A percentile compares a stretch with the other conserved stretches of the same genome.
These are phyloP conservation scores for Conus betulinus DNA, from an alignment of 1,140 invertebrate genomes.

Conservation along the genomic window DNA sequence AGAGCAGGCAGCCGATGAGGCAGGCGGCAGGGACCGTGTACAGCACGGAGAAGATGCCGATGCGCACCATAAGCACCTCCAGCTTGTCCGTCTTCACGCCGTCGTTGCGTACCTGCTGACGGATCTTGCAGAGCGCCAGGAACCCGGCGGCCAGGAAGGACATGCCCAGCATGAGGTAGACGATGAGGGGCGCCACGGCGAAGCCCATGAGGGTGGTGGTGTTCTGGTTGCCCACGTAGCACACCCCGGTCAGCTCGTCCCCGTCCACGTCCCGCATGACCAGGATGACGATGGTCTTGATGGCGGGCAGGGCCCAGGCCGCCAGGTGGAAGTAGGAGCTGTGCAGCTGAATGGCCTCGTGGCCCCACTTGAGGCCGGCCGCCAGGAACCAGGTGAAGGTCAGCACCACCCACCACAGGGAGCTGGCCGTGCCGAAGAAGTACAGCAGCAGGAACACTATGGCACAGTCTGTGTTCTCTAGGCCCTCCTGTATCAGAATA, in stretches of 20 bases:
- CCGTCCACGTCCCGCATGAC: constrained; percentile 85
- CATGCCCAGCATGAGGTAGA: constrained; percentile 76
- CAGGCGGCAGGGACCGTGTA: constrained; percentile 79
- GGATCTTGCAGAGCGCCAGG: constrained; percentile 76
- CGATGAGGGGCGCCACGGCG: constrained; percentile 77
- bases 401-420: constrained; percentile 90
- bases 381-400: constrained; percentile 89
- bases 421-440: constrained; percentile 91
- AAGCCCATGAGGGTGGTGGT: constrained; percentile 81
- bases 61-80: constrained; percentile 77
- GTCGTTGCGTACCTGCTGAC: constrained; percentile 86
- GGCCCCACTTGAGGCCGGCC: constrained; percentile 89
- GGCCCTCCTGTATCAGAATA: constrained; percentile 83
- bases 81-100: constrained; percentile 71
- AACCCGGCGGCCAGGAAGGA: constrained; percentile 79
- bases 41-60: constrained; percentile 79
- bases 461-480: constrained; percentile 88
- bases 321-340: constrained; percentile 87
- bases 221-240: constrained; percentile 92
- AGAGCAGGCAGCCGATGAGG: constrained; percentile 80
- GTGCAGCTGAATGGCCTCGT: constrained; percentile 89
- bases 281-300: constrained; percentile 92
- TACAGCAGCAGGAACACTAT: constrained; percentile 92
- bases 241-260: constrained; percentile 88
- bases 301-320: constrained; percentile 91